These are phyloP conservation scores for Rotaria magnacalcarata DNA, from an alignment of 2,888 invertebrate genomes.

Conservation along the genomic window DNA sequence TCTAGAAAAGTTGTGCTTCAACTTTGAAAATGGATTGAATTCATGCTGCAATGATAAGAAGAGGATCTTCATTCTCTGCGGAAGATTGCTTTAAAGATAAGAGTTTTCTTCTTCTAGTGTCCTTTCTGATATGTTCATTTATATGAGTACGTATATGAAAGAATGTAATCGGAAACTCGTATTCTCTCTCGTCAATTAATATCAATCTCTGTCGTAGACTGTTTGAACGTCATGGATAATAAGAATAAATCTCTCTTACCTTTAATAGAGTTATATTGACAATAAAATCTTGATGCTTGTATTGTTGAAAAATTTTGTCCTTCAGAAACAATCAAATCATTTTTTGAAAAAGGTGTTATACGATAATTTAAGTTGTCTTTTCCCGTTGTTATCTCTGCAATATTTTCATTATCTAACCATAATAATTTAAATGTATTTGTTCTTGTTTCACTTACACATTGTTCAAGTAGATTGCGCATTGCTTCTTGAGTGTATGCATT, in stretches of 20 bases:
- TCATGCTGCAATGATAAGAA: no score
- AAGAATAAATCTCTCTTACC: neutral
- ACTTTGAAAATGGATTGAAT: no score
- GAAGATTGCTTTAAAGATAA: no score
- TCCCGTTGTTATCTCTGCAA: neutral
- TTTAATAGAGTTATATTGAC: neutral
- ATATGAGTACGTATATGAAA: no score
- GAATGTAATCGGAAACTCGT: no score
- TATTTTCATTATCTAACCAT: neutral
- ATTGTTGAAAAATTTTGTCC: neutral
- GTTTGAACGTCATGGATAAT: no score
- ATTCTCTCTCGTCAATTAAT: no score
- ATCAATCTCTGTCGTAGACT: no score
- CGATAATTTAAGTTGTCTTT: neutral
- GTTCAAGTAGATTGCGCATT: neutral
- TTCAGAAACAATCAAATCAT: neutral
- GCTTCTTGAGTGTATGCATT: neutral
- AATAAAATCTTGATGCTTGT: slow-evolving; percentile 19
- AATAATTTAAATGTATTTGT: slow-evolving; percentile 16
- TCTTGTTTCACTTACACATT: neutral
- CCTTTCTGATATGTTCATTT: no score
- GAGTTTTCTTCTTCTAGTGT: no score
- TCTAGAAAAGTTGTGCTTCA: no score
- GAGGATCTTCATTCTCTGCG: no score
- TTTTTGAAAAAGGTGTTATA: neutral